Conservation (phyloP, 2,113 vertebrate species). For the Phyllostomus discolor region DNA sequence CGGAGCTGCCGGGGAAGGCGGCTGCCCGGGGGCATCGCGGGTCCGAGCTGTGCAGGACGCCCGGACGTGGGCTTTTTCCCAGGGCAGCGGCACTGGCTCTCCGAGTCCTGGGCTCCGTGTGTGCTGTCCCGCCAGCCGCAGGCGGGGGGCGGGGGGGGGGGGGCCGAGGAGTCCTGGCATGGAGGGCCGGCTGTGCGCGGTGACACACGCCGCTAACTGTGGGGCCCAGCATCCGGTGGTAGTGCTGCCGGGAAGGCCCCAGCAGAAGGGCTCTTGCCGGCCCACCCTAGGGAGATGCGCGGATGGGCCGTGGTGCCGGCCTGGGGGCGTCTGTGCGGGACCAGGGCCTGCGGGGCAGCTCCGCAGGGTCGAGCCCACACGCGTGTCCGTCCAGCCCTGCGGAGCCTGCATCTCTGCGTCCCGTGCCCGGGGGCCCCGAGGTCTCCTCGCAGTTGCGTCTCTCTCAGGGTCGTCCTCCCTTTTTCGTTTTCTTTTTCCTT, state of each 20-base stretch:
- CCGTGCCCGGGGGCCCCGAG: background rate
- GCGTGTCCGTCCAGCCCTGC: background rate
- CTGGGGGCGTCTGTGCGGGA: rapidly evolving
- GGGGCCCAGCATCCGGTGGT: background rate
- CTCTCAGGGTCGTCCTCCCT: background rate
- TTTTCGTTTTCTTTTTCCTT: background rate
- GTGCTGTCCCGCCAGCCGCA: rapidly evolving
- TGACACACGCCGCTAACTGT: background rate
- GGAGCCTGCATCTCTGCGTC: rapidly evolving
- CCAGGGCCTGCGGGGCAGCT: background rate
- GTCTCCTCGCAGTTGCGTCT: background rate
- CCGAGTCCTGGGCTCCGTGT: too few species aligned
- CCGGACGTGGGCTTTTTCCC: background rate
- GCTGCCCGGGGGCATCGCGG: background rate
- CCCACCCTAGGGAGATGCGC: background rate
- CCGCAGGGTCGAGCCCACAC: background rate
- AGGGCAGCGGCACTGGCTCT: rapidly evolving
- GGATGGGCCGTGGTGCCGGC: rapidly evolving
- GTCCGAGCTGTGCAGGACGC: background rate
- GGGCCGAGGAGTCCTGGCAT: too few species aligned
- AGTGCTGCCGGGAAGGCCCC: too few species aligned
- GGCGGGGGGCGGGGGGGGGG: too few species aligned
- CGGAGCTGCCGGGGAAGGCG: rapidly evolving
- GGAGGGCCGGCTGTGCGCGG: background rate
- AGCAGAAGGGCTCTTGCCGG: background rate